phyloP scores from a whole-genome alignment of 2,888 invertebrate genomes.

The Scelioninae gen. 1 region DNA sequence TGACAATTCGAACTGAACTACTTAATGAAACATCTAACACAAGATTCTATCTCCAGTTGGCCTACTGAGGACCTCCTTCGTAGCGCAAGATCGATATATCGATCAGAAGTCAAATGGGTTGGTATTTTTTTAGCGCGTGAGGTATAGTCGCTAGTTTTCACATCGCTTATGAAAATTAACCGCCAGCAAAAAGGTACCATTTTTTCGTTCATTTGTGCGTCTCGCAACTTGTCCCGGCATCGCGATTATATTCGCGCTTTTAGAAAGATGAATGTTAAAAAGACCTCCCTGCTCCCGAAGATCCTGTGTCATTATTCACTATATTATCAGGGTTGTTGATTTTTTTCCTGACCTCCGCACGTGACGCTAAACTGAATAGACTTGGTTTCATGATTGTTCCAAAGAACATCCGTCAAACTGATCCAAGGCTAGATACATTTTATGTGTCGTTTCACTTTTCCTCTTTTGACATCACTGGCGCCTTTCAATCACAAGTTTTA shows the following conservation, averaged over 20 bases:
- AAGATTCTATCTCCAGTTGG: constrained; percentile 55
- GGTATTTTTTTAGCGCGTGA: constrained; percentile 26
- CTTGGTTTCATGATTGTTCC: constrained; percentile 49
- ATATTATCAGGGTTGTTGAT: constrained; percentile 29
- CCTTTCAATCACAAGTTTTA: background rate
- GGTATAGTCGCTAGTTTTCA: constrained; percentile 28
- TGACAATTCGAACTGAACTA: background rate
- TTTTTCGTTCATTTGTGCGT: background rate
- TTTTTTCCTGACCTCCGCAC: constrained; percentile 55
- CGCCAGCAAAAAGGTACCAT: background rate
- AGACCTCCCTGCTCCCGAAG: background rate
- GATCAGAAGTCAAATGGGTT: constrained; percentile 70
- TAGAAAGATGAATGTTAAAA: no score
- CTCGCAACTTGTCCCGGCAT: background rate
- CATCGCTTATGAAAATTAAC: constrained; percentile 17
- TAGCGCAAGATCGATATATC: constrained; percentile 80
- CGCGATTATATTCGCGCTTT: no score
- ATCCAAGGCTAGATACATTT: constrained; percentile 31
- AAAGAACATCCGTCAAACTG: constrained; percentile 38
- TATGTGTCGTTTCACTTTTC: background rate
- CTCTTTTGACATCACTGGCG: background rate
- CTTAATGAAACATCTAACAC: constrained; percentile 8
- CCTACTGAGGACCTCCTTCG: constrained; percentile 55
- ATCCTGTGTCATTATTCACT: constrained; percentile 21
- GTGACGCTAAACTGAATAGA: constrained; percentile 40